Percentiles rank a stretch among this genome's conserved stretches.
Conservation (phyloP, 2,888 invertebrate species). For the Augochlorella aurata region DNA sequence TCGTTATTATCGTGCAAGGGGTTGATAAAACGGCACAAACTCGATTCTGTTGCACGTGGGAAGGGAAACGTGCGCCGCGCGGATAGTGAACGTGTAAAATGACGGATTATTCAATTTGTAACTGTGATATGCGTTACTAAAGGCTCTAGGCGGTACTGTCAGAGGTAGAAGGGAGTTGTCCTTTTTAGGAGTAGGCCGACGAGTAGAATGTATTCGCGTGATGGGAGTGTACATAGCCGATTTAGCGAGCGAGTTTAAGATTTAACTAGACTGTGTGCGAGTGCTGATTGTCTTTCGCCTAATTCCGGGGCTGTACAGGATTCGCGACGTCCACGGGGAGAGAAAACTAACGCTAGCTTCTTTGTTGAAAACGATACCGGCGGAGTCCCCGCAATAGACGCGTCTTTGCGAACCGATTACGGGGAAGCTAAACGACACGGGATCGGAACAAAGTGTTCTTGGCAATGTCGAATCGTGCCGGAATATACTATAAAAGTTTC, state of each 20-base stretch:
- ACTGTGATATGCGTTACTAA: slow-evolving; percentile 81
- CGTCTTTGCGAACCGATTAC: not conserved
- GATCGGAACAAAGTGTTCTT: not conserved
- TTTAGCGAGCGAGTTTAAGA: slow-evolving; percentile 53
- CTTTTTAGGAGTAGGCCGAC: slow-evolving; percentile 26
- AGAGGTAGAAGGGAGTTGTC: slow-evolving; percentile 28
- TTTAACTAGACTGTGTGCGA: slow-evolving; percentile 28
- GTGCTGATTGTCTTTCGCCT: slow-evolving; percentile 21
- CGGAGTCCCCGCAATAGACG: not conserved
- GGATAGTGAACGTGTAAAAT: not conserved
- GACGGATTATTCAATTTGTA: slow-evolving; percentile 68
- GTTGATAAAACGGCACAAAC: not conserved
- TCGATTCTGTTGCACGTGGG: slow-evolving; percentile 2
- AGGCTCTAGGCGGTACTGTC: slow-evolving; percentile 68
- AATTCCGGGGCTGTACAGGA: slow-evolving; percentile 15
- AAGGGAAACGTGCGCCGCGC: slow-evolving; percentile 30
- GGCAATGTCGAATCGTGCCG: not conserved
- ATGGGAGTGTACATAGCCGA: slow-evolving; percentile 51
- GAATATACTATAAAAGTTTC: not conserved
- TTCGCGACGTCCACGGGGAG: not conserved
- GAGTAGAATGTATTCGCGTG: slow-evolving; percentile 22
- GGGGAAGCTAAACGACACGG: not conserved
- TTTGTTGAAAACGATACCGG: not conserved
- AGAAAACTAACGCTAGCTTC: not conserved
- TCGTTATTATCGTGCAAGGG: no score